Conservation (phyloP, 2,113 vertebrate genomes). For the Tautogolabrus adspersus region DNA sequence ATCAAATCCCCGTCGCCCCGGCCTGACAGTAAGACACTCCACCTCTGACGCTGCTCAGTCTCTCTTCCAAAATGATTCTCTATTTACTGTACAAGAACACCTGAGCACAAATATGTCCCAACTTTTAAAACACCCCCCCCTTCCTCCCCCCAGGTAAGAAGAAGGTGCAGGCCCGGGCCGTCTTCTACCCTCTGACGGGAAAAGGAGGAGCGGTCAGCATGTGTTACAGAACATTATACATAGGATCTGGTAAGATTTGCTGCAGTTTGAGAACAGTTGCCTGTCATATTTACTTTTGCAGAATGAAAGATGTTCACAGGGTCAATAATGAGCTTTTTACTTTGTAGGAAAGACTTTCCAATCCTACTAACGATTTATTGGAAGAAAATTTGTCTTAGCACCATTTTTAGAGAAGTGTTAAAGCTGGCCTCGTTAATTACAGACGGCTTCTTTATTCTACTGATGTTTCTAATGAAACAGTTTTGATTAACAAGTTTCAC, state of each 20-base stretch:
- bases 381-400: too few species aligned
- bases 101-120: not conserved
- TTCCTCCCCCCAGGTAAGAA: conserved; percentile 84
- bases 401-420: too few species aligned
- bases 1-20: conserved; percentile 70
- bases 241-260: conserved; percentile 91
- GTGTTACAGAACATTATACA: conserved; percentile 98
- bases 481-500: too few species aligned
- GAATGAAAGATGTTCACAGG: too few species aligned
- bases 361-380: too few species aligned
- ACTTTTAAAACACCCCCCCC: fast-evolving
- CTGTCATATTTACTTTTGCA: not conserved
- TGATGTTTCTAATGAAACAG: too few species aligned
- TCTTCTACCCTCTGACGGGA: conserved; percentile 94
- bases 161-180: conserved; percentile 93
- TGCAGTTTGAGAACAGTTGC: too few species aligned
- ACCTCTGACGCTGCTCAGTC: too few species aligned
- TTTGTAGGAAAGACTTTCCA: too few species aligned
- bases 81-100: not conserved
- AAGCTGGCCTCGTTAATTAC: too few species aligned
- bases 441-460: too few species aligned
- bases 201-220: conserved; percentile 92
- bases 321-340: too few species aligned
- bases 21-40: conserved; percentile 82
- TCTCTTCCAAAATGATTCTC: not conserved